phyloP scores from a whole-genome alignment of 2,113 vertebrate species.

The Chiloscyllium plagiosum region DNA sequence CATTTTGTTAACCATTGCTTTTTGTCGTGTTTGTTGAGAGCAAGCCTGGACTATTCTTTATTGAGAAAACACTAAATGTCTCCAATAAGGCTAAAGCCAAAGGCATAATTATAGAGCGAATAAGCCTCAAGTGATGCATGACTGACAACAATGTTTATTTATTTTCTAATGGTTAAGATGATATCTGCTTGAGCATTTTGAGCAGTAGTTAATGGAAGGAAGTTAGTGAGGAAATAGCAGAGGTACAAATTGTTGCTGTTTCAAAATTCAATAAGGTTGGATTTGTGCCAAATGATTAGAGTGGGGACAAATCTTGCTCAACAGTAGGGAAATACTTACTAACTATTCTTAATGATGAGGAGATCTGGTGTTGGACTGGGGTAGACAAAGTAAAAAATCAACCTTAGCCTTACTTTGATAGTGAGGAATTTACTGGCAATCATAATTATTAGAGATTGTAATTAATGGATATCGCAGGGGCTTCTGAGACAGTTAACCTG shows the following conservation, averaged over 20 bases:
- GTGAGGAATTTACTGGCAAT: background rate
- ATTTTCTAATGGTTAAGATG: background rate
- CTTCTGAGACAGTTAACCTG: background rate
- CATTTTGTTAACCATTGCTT: background rate
- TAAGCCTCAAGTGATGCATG: background rate
- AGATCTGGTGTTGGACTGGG: no score
- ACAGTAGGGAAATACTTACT: background rate
- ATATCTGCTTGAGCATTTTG: background rate
- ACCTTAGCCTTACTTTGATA: background rate
- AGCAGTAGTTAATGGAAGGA: background rate
- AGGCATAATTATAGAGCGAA: background rate
- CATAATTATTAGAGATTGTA: background rate
- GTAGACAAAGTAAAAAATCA: no score
- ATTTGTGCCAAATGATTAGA: background rate
- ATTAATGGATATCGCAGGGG: background rate
- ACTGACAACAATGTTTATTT: background rate
- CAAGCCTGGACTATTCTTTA: background rate
- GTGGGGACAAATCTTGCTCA: background rate
- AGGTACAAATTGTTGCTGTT: background rate
- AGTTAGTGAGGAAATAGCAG: background rate
- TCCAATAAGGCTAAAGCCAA: background rate
- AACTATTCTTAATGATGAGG: background rate
- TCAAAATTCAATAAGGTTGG: background rate
- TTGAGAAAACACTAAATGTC: background rate
- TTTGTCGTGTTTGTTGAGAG: background rate